phyloP scores from a whole-genome alignment of 1,140 invertebrate genomes.

The Bombus waltoni region DNA sequence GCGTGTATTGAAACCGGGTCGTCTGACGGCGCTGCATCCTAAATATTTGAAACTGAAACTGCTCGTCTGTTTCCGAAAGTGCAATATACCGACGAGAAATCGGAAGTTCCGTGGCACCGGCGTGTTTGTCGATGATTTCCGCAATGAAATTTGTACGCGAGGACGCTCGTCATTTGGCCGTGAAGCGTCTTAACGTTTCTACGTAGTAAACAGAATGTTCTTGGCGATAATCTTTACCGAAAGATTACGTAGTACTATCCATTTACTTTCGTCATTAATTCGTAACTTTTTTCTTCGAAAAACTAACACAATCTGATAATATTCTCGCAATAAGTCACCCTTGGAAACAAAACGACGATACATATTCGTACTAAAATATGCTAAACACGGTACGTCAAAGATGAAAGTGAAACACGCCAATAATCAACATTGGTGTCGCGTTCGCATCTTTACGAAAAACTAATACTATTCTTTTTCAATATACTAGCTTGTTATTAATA shows the following conservation, averaged over 20 bases:
- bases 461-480: no score
- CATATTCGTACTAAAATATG: no score
- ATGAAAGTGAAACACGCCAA: no score
- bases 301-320: no score
- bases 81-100: not conserved
- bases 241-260: no score
- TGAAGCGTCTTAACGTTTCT: not conserved
- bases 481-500: not conserved
- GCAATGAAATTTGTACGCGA: not conserved
- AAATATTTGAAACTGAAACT: conserved; percentile 38
- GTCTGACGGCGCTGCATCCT: not conserved
- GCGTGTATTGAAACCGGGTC: conserved; percentile 5
- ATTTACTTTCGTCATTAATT: no score
- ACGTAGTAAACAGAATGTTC: not conserved
- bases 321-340: no score
- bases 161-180: not conserved
- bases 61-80: not conserved
- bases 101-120: not conserved
- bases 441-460: no score
- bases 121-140: conserved; percentile 15
- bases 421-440: no score
- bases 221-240: not conserved
- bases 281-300: no score
- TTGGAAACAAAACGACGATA: no score
- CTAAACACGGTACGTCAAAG: no score